Base-by-base conservation (phyloP, 2,888 invertebrate genomes). In the Andrena marginata region DNA sequence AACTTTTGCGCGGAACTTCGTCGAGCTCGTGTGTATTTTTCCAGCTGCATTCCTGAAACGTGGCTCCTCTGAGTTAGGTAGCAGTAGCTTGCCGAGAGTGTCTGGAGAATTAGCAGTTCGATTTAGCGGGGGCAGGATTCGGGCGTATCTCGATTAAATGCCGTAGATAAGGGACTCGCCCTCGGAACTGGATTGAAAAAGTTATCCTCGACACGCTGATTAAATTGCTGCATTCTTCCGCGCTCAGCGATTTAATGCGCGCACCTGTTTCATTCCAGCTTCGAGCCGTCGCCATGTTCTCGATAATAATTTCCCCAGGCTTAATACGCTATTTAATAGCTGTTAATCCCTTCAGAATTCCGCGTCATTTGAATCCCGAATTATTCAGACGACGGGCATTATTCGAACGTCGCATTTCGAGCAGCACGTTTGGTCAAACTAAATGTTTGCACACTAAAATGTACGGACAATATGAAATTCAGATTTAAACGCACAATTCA, bases 301-400 rank as follows among this genome's bases (percentile, higher is more conserved):
- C 56, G 51, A 31, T 60, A 26, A 60, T 67, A 65, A 80, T 71
- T 80, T 62, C 65, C 51, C 42, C 51, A 60, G 65, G 48, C 26
- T 80, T 80, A 31, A 72, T 72, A 20, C 62, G 42, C 67, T 63
- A 59, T 67, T 80, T 80, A 80, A 56, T 8, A 35, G 70, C 42
- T 4, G 35, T 64, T 79, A 79, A 80, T 80, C 81, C 80, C 72
- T 63, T 63, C 56, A 29, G 60, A 80, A 72, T 68, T 29, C 31
- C 56, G 62, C 56, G 67, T 80, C 71, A 72, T 68, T 72, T 63
- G 63, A 68, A 80, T 68, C 56, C 7, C 26, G 63, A 82, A 82
- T 82, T 75, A 75, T 82, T 82, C 62, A 67, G 49, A 70, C 60
- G 48, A 29, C 70, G 13, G 29, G 80, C 20, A 72, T 80, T 56